Conservation (phyloP, 2,113 vertebrate genomes). For the Xiphophorus maculatus region DNA sequence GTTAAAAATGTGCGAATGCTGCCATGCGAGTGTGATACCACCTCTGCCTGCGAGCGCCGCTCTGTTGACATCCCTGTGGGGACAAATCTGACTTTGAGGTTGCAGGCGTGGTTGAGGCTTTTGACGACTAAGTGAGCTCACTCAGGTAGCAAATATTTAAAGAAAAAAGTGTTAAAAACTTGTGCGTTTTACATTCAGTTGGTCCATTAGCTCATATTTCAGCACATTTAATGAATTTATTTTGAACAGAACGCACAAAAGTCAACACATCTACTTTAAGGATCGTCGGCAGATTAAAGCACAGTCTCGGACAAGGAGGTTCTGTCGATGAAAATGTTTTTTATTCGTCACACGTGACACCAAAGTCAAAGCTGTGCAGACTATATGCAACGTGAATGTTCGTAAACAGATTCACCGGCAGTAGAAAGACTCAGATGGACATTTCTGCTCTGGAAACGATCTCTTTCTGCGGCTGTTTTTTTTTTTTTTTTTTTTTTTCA, state of each 20-base stretch:
- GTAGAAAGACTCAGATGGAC: constrained; percentile 13
- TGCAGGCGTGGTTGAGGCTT: background rate
- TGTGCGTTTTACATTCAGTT: background rate
- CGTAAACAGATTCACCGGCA: constrained; percentile 19
- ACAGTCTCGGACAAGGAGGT: too few relatives aligned
- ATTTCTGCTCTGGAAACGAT: background rate
- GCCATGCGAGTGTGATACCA: constrained; percentile 48
- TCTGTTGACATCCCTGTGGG: constrained; percentile 4
- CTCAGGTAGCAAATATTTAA: background rate
- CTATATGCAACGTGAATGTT: constrained; percentile 3
- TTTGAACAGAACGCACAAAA: constrained; percentile 4
- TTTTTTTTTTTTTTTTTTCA: too few relatives aligned
- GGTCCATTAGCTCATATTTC: background rate
- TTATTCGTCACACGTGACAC: too few relatives aligned
- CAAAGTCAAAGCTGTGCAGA: too few relatives aligned
- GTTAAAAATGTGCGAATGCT: constrained; percentile 51
- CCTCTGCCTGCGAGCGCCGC: constrained; percentile 25
- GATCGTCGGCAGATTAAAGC: too few relatives aligned
- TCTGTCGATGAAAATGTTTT: background rate
- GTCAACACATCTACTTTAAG: too few relatives aligned
- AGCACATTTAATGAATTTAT: constrained; percentile 1
- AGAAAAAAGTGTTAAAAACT: background rate
- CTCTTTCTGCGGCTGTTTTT: too few relatives aligned
- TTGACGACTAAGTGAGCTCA: background rate
- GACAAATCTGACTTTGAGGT: background rate